Evolutionary conservation across 2,888 invertebrate genomes (phyloP), one percentile per base, ranked within the genome.

Genomic region (Ditylenchus weischeri): DNA sequence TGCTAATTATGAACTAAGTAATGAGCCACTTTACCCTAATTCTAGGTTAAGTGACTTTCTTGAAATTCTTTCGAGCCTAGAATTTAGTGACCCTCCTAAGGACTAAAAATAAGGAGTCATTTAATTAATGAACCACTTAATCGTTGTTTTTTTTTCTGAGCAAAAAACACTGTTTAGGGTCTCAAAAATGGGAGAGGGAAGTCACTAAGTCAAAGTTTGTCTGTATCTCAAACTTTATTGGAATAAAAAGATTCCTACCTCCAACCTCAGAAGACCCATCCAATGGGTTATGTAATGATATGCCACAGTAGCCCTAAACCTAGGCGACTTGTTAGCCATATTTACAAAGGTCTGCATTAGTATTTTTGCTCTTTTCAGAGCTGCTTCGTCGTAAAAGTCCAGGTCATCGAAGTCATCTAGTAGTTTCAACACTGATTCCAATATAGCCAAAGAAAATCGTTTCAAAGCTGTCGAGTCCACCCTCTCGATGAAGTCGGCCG

Each of bases 361-460:
- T 29, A 59, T 59, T 59, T 59, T 59, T 7, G 36, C 59, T 8
- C 59, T 35, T 13, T 35, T 10, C 19, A 36, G n/a, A 7, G 29
- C 59, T 13, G 43, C n/a, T 19, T 59, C 59, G 15, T 59, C 59
- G 13, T 23, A 59, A 59, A 54, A 54, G 21, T 59, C 59, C 21
- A 36, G 43, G 21, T 38, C 59, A 15, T 59, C 59, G 8, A 19
- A 59, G 35, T 59, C 59, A 8, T 59, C 59, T 13, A 59, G n/a
- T 10, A 59, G 36, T 59, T 59, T 59, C 10, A 59, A 8, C 35
- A 59, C 59, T 11, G 59, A 36, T 59, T 59, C 59, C 35, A 59
- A 35, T n/a, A 59, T 8, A 21, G 43, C 35, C 19, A 59, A 19
- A 15, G 59, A 59, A n/a, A 59, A 59, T 1, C 59, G 59, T 15